A percentile compares a stretch with the other conserved stretches of the same genome.
Evolutionary conservation across 2,797 vertebrate species (phyloP).

Genomic region (Monodelphis domestica): DNA sequence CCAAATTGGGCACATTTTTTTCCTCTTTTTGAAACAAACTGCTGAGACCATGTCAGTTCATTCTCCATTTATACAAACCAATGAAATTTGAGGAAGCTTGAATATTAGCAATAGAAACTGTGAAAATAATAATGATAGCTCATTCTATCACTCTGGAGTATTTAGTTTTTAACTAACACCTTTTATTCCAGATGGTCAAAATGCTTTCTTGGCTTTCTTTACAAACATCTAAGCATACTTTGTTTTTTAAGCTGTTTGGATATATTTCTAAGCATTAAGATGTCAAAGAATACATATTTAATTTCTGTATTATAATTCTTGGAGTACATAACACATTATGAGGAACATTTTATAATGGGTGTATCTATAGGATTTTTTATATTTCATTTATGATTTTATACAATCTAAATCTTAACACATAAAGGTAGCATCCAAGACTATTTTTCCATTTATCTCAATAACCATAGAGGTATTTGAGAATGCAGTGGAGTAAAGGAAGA

Average conservation of each 20-base stretch:
- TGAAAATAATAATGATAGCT: constrained; percentile 47
- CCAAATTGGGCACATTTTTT: constrained; percentile 58
- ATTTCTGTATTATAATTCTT: not conserved
- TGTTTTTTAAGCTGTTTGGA: not conserved
- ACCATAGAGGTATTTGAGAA: not conserved
- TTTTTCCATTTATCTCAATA: not conserved
- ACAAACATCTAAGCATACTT: constrained; percentile 47
- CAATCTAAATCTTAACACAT: not conserved
- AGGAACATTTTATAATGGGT: not conserved
- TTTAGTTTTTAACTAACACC: constrained; percentile 56
- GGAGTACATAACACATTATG: not conserved
- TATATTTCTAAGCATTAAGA: constrained; percentile 29
- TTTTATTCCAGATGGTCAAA: constrained; percentile 63
- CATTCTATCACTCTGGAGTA: constrained; percentile 20
- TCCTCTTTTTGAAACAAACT: constrained; percentile 56
- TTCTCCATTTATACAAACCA: constrained; percentile 43
- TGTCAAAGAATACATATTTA: not conserved
- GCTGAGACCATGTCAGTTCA: constrained; percentile 5
- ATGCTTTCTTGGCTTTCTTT: constrained; percentile 69
- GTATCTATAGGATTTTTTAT: not conserved
- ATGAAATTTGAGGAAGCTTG: constrained; percentile 42
- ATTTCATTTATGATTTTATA: not conserved
- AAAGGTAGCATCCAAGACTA: not conserved
- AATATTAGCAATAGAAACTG: constrained; percentile 44
- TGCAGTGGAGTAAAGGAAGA: not conserved